Evolutionary conservation across 1,140 invertebrate genomes (phyloP).

Genomic region (Brachystomella parvula): DNA sequence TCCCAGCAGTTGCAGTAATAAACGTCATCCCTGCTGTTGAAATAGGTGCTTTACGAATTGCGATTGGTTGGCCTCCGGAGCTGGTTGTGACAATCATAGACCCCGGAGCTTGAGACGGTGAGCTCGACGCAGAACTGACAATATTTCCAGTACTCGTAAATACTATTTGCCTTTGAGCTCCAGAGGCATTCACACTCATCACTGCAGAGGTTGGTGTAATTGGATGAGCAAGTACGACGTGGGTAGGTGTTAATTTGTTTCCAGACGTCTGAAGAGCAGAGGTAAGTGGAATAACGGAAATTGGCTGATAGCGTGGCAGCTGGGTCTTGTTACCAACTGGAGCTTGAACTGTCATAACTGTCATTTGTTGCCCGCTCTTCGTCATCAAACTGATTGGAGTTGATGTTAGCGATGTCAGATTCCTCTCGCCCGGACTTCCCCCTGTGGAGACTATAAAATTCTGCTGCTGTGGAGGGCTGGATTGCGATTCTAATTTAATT

Average conservation of each 20-base stretch:
- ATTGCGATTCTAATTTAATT: background rate
- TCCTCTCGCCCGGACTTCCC: background rate
- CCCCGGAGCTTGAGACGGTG: background rate
- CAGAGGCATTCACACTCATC: background rate
- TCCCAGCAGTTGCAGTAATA: constrained; percentile 10
- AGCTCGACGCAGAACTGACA: background rate
- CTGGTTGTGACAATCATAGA: constrained; percentile 23
- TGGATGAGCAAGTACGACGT: constrained; percentile 32
- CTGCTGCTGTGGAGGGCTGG: constrained; percentile 4
- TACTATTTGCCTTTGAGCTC: background rate
- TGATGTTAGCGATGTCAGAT: background rate
- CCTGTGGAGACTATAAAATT: background rate
- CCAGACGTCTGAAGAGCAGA: constrained; percentile 19
- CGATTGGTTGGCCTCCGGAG: constrained; percentile 14
- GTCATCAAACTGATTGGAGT: constrained; percentile 22
- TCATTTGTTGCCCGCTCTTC: constrained; percentile 24
- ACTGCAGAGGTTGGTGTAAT: constrained; percentile 27
- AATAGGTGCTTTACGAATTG: constrained; percentile 27
- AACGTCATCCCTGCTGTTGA: background rate
- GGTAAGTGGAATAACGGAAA: constrained; percentile 31
- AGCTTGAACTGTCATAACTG: constrained; percentile 31
- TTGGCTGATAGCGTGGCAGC: constrained; percentile 18
- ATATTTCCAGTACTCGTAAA: background rate
- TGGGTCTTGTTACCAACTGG: constrained; percentile 25
- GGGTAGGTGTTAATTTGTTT: constrained; percentile 14